Evolutionary conservation across 2,113 vertebrate species (phyloP).

Genomic region (Nematolebias whitei): DNA sequence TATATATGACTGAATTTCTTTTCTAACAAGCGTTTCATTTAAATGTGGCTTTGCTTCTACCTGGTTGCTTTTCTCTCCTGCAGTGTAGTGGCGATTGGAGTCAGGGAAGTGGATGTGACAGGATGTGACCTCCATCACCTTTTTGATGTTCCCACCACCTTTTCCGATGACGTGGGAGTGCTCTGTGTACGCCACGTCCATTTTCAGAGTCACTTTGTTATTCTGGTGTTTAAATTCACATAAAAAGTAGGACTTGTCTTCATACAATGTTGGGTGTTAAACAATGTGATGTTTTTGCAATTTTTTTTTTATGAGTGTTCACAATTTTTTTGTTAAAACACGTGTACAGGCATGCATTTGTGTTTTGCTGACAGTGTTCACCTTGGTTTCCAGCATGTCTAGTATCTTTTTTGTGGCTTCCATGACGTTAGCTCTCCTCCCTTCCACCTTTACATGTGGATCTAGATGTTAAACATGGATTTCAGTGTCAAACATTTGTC

Average conservation of each 20-base stretch:
- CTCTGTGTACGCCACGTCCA: slow-evolving; percentile 83
- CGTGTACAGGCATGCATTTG: neutral
- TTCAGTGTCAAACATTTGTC: neutral
- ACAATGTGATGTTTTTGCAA: too few species aligned
- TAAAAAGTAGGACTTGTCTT: neutral
- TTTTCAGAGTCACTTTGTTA: slow-evolving; percentile 84
- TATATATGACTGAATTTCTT: neutral
- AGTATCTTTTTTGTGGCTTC: slow-evolving; percentile 81
- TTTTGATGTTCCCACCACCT: slow-evolving; percentile 84
- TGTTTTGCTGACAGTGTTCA: slow-evolving; percentile 29
- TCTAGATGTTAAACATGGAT: slow-evolving; percentile 59
- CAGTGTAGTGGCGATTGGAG: slow-evolving; percentile 79
- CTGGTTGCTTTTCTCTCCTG: slow-evolving; percentile 85
- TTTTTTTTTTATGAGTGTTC: too few species aligned
- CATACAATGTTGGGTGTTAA: neutral
- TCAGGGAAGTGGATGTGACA: slow-evolving; percentile 86
- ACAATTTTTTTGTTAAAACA: too few species aligned
- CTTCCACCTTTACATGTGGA: slow-evolving; percentile 84
- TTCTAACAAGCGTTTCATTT: neutral
- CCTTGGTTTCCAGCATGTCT: slow-evolving; percentile 81
- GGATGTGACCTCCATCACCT: slow-evolving; percentile 83
- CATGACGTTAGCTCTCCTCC: slow-evolving; percentile 71
- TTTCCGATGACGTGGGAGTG: slow-evolving; percentile 86
- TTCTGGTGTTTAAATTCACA: slow-evolving; percentile 62
- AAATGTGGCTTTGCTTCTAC: slow-evolving; percentile 53